Base-by-base conservation (phyloP, 1,140 invertebrate species). In the Orius insidiosus region DNA sequence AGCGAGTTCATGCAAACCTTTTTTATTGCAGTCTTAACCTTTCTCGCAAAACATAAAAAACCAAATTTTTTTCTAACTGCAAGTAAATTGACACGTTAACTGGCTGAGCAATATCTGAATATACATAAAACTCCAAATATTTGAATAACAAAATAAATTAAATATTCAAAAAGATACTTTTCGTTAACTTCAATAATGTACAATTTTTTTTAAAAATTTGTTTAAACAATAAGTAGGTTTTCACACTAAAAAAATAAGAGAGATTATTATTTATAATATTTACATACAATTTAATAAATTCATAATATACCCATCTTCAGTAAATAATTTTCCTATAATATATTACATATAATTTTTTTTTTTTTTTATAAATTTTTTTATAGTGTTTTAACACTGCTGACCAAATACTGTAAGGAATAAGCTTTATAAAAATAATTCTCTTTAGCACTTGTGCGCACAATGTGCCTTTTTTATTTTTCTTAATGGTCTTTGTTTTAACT, bases 1-100 rank as follows among this genome's bases (percentile, higher is more conserved):
- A 24, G 24, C 24, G 24, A 36, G 35, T 33, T 7, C 32, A 36
- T 15, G n/a, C n/a, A 36, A 6, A 33, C 32, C 7, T 16, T 7
- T 7, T 5, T 41, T 41, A 3, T n/a, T 15, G 39, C 39, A 41
- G 39, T 41, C 18, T 41, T 24, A 13, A n/a, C 39, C 39, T 5
- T 18, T 37, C 35, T 37, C 35, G 14, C n/a, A 11, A 3, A 24
- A 24, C 3, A 24, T 24, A 24, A 24, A 24, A n/a, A 36, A 36
- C n/a, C n/a, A 15, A 13, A 40, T 6, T 6, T 15, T 2, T 40
- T 18, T 9, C 41, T 31, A 50, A 50, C 48, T 50, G 43, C 44
- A 50, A 50, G 14, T 33, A 46, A 50, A 50, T 50, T 50, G 48
- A 50, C 48, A 46, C 36, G 48, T 50, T 50, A 50, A 45, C 35